phyloP scores from a whole-genome alignment of 2,113 vertebrate genomes.

The Bambusicola thoracicus region DNA sequence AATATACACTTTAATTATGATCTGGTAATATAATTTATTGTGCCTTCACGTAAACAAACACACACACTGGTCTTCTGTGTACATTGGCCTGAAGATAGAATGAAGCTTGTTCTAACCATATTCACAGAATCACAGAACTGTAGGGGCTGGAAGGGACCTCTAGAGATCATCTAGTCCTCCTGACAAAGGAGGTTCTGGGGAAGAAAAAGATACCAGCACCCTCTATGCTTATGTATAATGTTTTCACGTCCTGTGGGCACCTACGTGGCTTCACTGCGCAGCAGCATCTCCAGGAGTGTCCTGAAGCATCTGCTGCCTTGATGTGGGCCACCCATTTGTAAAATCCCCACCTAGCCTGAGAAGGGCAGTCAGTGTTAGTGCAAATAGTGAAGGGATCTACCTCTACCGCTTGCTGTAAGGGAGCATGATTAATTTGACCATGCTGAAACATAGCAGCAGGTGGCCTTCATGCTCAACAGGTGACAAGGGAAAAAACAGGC shows the following conservation, averaged over 20 bases:
- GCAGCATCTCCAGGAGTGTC: neutral
- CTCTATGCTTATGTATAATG: neutral
- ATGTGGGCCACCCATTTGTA: rapidly evolving
- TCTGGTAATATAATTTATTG: neutral
- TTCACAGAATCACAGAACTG: too few relatives aligned
- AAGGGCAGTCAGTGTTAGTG: neutral
- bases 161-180: neutral
- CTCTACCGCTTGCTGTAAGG: neutral
- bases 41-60: neutral
- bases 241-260: neutral
- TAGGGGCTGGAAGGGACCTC: too few relatives aligned
- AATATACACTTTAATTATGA: neutral
- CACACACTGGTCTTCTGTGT: neutral
- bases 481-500: neutral
- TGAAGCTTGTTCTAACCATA: neutral
- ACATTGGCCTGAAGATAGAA: conserved; percentile 54
- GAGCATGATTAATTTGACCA: rapidly evolving
- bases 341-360: neutral
- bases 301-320: neutral
- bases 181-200: neutral
- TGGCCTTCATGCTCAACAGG: neutral
- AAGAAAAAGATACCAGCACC: neutral
- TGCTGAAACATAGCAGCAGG: neutral
- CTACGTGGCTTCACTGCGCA: rapidly evolving
- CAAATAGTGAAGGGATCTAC: neutral